Evolutionary conservation across 1,140 invertebrate genomes (phyloP), one percentile per base, ranked within the genome.

Genomic region (Rhagoletis pomonella): DNA sequence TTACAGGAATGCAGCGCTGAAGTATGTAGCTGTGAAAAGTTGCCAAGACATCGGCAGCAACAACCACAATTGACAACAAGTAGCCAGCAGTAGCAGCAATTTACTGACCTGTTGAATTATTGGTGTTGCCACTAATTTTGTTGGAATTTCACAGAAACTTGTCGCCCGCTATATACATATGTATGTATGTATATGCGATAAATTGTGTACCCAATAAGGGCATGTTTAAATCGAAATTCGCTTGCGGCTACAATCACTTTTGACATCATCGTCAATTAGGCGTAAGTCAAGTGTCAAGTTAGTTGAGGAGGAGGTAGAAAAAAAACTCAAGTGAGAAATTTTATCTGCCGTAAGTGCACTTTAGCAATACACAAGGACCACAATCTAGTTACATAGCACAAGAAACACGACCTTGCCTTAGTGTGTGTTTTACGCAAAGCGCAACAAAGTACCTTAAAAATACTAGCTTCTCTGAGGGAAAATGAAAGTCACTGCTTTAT

Each of bases 211-310:
- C 47, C 47, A 81, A 81, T 81, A 58, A 81, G 50, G 73, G 73
- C 73, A 81, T 81, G 55, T 81, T 81, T 47, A 81, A 81, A 39
- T 6, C 1, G 73, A 55, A 50, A n/a, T 29, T 19, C 17, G 73
- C 73, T 58, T 81, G 73, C 73, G 73, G 73, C 73, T 50, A n/a
- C 73, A 81, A 81, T 81, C 73, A 81, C 73, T 81, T 81, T 81
- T 81, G 73, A 81, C 73, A 81, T 81, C 73, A 81, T 58, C 73
- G 73, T 81, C 73, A 81, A 81, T 81, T 81, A 81, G 14, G 47
- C 73, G 44, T 81, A 14, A 81, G 47, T 58, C 47, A 55, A 55
- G 73, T 81, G 73, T 81, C 73, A 81, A 81, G 47, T 73, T 17
- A 81, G 44, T 47, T n/a, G 73, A 55, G 4, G 73, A 19, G 55